Base-by-base conservation (phyloP, 1,140 invertebrate species). In the Drosophila pandora region DNA sequence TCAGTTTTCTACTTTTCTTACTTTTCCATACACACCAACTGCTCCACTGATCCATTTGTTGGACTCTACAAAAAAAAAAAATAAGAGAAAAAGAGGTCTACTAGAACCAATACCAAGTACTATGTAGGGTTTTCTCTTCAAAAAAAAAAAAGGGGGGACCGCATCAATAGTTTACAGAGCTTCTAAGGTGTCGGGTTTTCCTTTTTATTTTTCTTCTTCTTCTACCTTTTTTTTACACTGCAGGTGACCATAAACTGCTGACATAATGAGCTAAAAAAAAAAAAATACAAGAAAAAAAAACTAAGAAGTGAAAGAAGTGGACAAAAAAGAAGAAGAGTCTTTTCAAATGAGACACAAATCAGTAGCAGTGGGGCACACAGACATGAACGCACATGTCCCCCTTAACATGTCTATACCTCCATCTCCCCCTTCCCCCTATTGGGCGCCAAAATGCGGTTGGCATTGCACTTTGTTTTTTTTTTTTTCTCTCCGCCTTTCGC, bases 221-320 rank as follows among this genome's bases (percentile, higher is more conserved):
- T 43, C 13, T 43, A 3, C 6, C 13, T 43, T 21, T 43, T 17
- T 17, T 17, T 17, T 25, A 25, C 2, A 2, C 21, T 10, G 21
- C 21, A 22, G 43, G 43, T 48, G 59, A 55, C 32, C 56, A n/a
- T 32, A 79, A 79, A 78, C 57, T 68, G 43, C 52, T 62, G 78
- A 70, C 77, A 80, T 80, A 80, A 80, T 81, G 78, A 76, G 77
- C 77, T 67, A 59, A 37, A 69, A 55, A 59, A 7, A 3, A n/a
- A 10, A 9, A 39, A 10, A 21, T 52, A 17, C 25, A 60, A 39
- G 21, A 43, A 43, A 6, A 5, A 10, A 10, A 10, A 17, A 21
- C 13, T 43, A 43, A 43, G 8, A 43, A 43, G 17, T 21, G n/a
- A 43, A 43, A 43, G 8, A 43, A 43, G 13, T 13, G 13, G 13